These are phyloP conservation scores for Orchestes rusci DNA, from an alignment of 2,888 invertebrate genomes.

Conservation along the genomic window DNA sequence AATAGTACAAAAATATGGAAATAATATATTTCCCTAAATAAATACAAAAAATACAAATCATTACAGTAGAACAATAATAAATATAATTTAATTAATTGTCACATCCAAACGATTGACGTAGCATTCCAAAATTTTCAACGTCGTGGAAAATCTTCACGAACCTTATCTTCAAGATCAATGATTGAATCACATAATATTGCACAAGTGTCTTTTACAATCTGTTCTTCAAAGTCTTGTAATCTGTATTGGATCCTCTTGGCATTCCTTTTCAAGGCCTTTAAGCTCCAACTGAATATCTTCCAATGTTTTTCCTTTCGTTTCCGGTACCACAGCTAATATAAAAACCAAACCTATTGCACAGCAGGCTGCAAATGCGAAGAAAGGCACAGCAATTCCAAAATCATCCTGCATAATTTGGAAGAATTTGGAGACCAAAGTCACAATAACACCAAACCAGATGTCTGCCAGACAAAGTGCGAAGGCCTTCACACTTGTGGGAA, in stretches of 20 bases:
- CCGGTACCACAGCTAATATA: conserved; percentile 57
- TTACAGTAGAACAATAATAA: no score
- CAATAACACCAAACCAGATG: conserved; percentile 46
- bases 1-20: neutral
- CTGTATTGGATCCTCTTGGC: no score
- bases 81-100: no score
- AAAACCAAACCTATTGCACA: conserved; percentile 55
- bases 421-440: conserved; percentile 45
- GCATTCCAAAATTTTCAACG: no score
- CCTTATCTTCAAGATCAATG: no score
- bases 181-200: no score
- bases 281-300: conserved; percentile 60
- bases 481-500: conserved; percentile 51
- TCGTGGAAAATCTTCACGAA: no score
- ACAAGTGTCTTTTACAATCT: no score
- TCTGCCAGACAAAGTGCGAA: conserved; percentile 51
- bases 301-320: conserved; percentile 66
- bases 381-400: conserved; percentile 57
- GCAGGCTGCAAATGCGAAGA: conserved; percentile 56
- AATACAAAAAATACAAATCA: neutral
- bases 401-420: conserved; percentile 49
- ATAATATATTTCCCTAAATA: neutral
- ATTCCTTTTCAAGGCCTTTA: conserved; percentile 39
- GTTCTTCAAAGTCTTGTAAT: no score
- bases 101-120: no score